Conservation (phyloP, 2,797 vertebrate genomes). For the Alauda arvensis region DNA sequence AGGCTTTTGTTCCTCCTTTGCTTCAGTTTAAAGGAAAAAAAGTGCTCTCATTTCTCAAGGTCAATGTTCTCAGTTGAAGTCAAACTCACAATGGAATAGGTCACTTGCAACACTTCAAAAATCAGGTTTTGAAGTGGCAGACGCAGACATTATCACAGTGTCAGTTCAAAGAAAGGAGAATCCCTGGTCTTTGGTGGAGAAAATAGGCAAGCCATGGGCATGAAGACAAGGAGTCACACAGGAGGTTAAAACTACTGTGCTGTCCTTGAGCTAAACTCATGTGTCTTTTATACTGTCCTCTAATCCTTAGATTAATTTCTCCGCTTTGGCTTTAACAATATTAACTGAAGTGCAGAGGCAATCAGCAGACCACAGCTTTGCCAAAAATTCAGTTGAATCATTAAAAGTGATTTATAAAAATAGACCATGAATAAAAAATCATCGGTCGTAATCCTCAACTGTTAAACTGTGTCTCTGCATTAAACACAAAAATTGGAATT, state of each 20-base stretch:
- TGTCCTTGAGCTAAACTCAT: slow-evolving; percentile 3
- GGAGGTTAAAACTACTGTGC: background rate
- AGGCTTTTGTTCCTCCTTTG: background rate
- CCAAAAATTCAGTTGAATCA: slow-evolving; percentile 15
- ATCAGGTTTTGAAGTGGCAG: background rate
- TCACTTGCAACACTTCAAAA: background rate
- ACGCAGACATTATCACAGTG: background rate
- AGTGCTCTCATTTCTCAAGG: background rate
- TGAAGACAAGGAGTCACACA: background rate
- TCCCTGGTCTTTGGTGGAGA: background rate
- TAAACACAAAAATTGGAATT: background rate
- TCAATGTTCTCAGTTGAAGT: background rate
- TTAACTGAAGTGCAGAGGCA: slow-evolving; percentile 18
- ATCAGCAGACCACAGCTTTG: background rate
- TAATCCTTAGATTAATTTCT: slow-evolving; percentile 24
- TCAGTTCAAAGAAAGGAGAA: background rate
- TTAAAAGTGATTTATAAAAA: slow-evolving; percentile 25
- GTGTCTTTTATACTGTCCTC: background rate
- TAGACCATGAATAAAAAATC: background rate
- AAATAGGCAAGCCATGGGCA: background rate
- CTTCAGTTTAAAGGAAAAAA: background rate
- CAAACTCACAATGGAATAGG: background rate
- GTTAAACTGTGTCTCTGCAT: background rate
- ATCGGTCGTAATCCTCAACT: background rate
- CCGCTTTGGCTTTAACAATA: background rate